A percentile compares a stretch with the other conserved stretches of the same genome.
These are phyloP conservation scores for Atrichornis clamosus DNA, from an alignment of 2,113 vertebrate genomes.

Conservation along the genomic window DNA sequence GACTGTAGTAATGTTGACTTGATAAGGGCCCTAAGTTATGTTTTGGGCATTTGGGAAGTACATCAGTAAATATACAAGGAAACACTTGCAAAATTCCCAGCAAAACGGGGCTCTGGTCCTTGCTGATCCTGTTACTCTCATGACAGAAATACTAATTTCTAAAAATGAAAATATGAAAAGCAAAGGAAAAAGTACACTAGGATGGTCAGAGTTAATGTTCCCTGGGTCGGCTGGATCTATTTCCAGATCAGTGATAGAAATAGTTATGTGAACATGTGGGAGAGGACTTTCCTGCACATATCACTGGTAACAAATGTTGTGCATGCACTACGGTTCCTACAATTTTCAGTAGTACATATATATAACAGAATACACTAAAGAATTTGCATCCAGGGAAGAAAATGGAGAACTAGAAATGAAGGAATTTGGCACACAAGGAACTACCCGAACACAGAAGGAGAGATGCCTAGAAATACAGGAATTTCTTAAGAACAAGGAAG, in stretches of 20 bases:
- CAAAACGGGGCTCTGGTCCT: neutral
- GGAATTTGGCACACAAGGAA: neutral
- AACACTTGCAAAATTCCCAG: neutral
- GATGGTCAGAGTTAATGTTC: neutral
- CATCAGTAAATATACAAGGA: neutral
- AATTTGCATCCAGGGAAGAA: neutral
- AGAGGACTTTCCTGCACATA: neutral
- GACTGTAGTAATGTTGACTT: neutral
- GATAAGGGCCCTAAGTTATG: neutral
- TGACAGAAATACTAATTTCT: neutral
- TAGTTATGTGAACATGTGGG: neutral
- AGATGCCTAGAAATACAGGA: neutral
- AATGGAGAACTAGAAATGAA: neutral
- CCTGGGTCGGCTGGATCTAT: neutral
- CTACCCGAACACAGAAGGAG: neutral
- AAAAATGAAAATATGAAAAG: neutral
- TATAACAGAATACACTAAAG: neutral
- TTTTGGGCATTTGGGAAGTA: neutral
- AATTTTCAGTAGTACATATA: neutral
- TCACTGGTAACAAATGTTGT: neutral
- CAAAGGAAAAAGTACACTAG: neutral
- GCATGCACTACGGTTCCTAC: neutral
- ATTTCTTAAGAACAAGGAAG: neutral
- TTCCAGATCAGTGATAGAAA: neutral
- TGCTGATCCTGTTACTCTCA: neutral